phyloP scores from a whole-genome alignment of 1,140 invertebrate species.

The Bombus turneri region DNA sequence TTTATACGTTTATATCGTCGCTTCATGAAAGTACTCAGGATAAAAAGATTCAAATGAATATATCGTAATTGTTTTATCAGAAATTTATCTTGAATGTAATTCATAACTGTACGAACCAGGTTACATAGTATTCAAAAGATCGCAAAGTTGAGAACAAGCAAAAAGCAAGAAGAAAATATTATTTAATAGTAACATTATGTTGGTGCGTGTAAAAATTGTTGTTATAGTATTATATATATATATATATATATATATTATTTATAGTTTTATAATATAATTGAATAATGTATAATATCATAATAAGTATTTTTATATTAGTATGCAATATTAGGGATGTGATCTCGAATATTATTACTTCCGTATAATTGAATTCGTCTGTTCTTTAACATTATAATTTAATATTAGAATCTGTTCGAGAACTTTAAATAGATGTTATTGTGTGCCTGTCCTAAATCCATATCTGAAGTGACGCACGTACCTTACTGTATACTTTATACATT shows the following conservation, averaged over 20 bases:
- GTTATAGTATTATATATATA: too few species aligned
- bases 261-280: too few species aligned
- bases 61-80: neutral
- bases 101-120: neutral
- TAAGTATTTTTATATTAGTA: too few species aligned
- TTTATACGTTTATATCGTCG: neutral
- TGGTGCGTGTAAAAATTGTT: neutral
- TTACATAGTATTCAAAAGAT: neutral
- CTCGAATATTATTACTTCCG: neutral
- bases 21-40: neutral
- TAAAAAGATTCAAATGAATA: neutral
- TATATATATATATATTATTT: too few species aligned
- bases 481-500: too few species aligned
- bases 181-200: neutral
- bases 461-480: neutral
- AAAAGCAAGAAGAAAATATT: neutral
- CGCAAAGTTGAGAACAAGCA: neutral
- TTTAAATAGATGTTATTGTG: neutral
- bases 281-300: too few species aligned
- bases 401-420: neutral
- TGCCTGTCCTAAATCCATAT: neutral
- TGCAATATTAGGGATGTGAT: neutral
- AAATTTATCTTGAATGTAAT: neutral
- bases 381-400: neutral
- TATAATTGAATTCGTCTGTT: neutral